A percentile compares a stretch with the other conserved stretches of the same genome.
phyloP scores from a whole-genome alignment of 2,113 vertebrate genomes.

The Conger conger region DNA sequence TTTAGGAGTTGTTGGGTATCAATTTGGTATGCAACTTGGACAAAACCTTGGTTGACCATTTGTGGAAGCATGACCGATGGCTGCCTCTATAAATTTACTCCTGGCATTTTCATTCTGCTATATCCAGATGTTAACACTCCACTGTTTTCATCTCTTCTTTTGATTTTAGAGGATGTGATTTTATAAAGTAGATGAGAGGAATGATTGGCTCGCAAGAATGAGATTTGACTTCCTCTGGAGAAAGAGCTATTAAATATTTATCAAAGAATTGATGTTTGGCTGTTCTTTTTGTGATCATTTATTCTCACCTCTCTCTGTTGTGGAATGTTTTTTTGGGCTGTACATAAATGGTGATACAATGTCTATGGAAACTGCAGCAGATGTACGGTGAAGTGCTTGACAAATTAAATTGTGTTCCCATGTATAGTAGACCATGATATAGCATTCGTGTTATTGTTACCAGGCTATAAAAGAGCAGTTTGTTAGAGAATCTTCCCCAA shows the following conservation, averaged over 20 bases:
- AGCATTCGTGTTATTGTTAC: too few relatives aligned
- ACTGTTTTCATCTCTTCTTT: not conserved
- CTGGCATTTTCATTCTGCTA: not conserved
- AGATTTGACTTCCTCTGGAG: conserved; percentile 28
- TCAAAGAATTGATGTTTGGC: conserved; percentile 31
- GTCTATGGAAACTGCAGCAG: too few relatives aligned
- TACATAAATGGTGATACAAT: too few relatives aligned
- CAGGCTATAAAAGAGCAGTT: not conserved
- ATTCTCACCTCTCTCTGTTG: not conserved
- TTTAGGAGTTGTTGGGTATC: not conserved
- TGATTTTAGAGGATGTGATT: not conserved
- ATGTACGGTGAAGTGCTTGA: too few relatives aligned
- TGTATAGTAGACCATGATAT: too few relatives aligned
- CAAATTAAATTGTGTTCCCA: too few relatives aligned
- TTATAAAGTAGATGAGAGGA: conserved; percentile 7
- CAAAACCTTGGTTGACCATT: not conserved
- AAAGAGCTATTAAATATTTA: conserved; percentile 39
- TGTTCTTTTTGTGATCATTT: conserved; percentile 19
- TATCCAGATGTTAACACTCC: not conserved
- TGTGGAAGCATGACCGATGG: not conserved
- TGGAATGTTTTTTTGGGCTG: not conserved
- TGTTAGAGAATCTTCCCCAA: not conserved
- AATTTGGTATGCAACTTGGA: not conserved
- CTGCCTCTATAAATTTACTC: not conserved
- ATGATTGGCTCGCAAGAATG: conserved; percentile 25